phyloP scores from a whole-genome alignment of 2,888 invertebrate species.

The Ametastegia equiseti region DNA sequence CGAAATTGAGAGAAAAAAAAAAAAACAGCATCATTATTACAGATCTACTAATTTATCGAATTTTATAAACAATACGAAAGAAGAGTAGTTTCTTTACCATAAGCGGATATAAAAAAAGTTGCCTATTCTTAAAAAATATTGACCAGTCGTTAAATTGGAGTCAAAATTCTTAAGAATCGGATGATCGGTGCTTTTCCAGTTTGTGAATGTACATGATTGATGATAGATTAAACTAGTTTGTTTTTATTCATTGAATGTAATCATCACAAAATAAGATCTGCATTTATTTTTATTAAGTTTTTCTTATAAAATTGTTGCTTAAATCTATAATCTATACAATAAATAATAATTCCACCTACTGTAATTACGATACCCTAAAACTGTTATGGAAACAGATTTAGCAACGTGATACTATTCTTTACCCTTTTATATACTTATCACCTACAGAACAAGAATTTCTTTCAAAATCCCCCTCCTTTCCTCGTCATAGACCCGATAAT shows the following conservation, averaged over 20 bases:
- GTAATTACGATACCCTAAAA: background rate
- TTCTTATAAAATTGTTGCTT: constrained; percentile 63
- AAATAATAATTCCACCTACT: constrained; percentile 54
- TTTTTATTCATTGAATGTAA: background rate
- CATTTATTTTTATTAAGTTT: constrained; percentile 49
- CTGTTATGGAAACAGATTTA: background rate
- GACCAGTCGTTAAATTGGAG: background rate
- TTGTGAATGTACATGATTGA: background rate
- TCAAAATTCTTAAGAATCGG: background rate
- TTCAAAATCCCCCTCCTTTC: background rate
- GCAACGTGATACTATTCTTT: background rate
- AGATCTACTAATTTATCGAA: background rate
- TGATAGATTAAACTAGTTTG: background rate
- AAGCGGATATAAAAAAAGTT: background rate
- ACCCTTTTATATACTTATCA: constrained; percentile 7
- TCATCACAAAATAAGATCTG: constrained; percentile 14
- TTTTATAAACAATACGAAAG: background rate
- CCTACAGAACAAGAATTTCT: constrained; percentile 9
- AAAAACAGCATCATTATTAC: background rate
- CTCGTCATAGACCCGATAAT: background rate
- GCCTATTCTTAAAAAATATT: background rate
- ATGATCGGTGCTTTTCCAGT: background rate
- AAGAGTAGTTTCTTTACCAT: background rate
- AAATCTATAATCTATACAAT: constrained; percentile 58
- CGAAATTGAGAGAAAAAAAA: background rate